Base-by-base conservation (phyloP, 2,113 vertebrate species). In the Sorex araneus region DNA sequence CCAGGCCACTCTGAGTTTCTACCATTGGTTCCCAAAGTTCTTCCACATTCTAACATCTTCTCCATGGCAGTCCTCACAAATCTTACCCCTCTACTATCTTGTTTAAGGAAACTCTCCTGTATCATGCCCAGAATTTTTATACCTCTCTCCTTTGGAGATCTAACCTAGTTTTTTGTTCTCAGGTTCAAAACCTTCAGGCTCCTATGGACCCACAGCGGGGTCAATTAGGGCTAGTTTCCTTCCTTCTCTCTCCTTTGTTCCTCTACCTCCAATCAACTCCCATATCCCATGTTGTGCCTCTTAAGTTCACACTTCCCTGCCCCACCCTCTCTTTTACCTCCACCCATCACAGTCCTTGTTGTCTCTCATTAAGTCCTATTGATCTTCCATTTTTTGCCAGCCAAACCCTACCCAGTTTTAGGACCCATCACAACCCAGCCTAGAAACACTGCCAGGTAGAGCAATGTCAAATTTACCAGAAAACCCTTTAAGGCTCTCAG, bases 111-210 rank as follows among this genome's bases (percentile, higher is more conserved):
- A 43, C 7, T 69, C 25, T 76, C 50, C 18, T 43, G 34, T 0
- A n/a, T 70, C 13, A 57, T 16, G 75, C 45, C 63, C 79, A 91
- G 71, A 81, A 32, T 50, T 43, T 78, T 36, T 79, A 57, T 40
- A 28, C 13, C 30, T 81, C 1, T 57, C 57, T 84, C 11, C 7
- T 12, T 50, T 36, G 16, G 27, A 90, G 25, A 80, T 3, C 16
- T 15, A 77, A 30, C n/a, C 2, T 34, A 57, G 57, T 91, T 89
- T 91, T 11, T 32, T 70, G 82, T 76, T 57, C 73, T 87, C 6
- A 75, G 40, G 11, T n/a, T 87, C 74, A 45, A 85, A 84, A 82
- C 7, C 15, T 34, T 93, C 43, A 79, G 27, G 60, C 6, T 69
- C 36, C 3, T 36, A 7, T 91, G 67, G 73, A 43, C 57, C 75